These are phyloP conservation scores for Pygoscelis adeliae DNA, from an alignment of 2,113 vertebrate genomes.

Conservation along the genomic window DNA sequence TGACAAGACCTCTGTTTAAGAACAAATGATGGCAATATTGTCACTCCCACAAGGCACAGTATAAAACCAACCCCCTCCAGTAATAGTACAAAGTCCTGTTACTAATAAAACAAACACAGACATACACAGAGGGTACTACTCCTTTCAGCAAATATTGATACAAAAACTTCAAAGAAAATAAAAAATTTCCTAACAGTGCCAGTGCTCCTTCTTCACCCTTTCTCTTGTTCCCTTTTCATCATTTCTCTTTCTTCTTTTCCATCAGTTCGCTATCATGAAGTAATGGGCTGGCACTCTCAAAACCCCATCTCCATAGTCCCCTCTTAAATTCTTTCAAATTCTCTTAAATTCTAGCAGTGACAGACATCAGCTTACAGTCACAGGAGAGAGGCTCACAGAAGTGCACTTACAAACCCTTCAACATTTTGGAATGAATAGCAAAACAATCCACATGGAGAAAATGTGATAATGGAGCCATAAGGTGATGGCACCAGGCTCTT, in stretches of 20 bases:
- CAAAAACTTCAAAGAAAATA: not conserved
- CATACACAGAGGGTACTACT: not conserved
- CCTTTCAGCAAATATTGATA: not conserved
- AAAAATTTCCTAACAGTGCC: not conserved
- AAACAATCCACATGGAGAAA: conserved; percentile 23
- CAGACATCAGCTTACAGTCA: not conserved
- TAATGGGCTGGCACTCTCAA: not conserved
- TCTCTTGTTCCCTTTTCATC: not conserved
- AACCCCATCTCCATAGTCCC: not conserved
- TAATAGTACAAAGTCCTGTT: not conserved
- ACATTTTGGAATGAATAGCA: not conserved
- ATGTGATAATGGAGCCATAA: conserved; percentile 28
- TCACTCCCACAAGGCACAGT: not conserved
- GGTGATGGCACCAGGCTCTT: not conserved
- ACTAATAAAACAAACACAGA: not conserved
- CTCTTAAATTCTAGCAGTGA: not conserved
- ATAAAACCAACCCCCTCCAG: not conserved
- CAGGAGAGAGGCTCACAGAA: not conserved
- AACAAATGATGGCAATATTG: not conserved
- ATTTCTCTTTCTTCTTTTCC: not conserved
- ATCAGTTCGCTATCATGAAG: not conserved
- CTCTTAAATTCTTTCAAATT: not conserved
- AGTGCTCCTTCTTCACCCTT: not conserved
- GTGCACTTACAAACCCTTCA: not conserved
- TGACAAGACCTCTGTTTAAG: not conserved